Conservation (phyloP, 1,140 invertebrate species). For the Zaprionus gabonicus region DNA sequence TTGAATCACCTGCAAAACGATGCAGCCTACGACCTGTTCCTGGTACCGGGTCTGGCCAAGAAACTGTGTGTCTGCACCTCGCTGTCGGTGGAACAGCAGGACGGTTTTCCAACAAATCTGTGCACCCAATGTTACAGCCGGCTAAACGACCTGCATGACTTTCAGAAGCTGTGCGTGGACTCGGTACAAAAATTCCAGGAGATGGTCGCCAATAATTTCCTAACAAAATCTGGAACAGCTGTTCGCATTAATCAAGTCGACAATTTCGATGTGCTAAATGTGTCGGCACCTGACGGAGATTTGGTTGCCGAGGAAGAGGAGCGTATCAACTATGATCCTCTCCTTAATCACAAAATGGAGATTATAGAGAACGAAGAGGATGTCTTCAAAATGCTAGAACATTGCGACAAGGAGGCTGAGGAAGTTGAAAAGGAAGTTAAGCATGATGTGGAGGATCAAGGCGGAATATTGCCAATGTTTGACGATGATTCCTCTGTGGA, state of each 20-base stretch:
- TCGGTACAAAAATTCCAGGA: slow-evolving; percentile 74
- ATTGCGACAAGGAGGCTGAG: slow-evolving; percentile 76
- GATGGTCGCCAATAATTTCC: slow-evolving; percentile 63
- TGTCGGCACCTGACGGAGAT: slow-evolving; percentile 49
- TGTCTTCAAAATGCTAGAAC: slow-evolving; percentile 80
- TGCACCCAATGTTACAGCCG: slow-evolving; percentile 64
- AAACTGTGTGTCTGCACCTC: slow-evolving; percentile 75
- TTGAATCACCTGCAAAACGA: slow-evolving; percentile 65
- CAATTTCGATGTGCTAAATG: slow-evolving; percentile 62
- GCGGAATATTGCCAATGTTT: slow-evolving; percentile 36
- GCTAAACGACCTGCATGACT: slow-evolving; percentile 75
- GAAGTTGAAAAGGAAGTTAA: slow-evolving; percentile 60
- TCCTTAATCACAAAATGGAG: slow-evolving; percentile 80
- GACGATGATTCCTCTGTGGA: slow-evolving; percentile 44
- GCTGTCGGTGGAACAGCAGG: slow-evolving; percentile 69
- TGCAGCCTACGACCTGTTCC: slow-evolving; percentile 68
- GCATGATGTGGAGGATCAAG: slow-evolving; percentile 38
- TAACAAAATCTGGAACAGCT: slow-evolving; percentile 16
- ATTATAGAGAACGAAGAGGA: slow-evolving; percentile 79
- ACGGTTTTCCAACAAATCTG: slow-evolving; percentile 74
- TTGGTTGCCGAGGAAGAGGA: slow-evolving; percentile 67
- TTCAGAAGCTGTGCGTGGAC: slow-evolving; percentile 75
- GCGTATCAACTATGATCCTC: slow-evolving; percentile 76
- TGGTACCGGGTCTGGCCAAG: slow-evolving; percentile 73
- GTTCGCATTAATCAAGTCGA: slow-evolving; percentile 38